Base-by-base conservation (phyloP, 1,140 invertebrate species). In the Panulirus ornatus region DNA sequence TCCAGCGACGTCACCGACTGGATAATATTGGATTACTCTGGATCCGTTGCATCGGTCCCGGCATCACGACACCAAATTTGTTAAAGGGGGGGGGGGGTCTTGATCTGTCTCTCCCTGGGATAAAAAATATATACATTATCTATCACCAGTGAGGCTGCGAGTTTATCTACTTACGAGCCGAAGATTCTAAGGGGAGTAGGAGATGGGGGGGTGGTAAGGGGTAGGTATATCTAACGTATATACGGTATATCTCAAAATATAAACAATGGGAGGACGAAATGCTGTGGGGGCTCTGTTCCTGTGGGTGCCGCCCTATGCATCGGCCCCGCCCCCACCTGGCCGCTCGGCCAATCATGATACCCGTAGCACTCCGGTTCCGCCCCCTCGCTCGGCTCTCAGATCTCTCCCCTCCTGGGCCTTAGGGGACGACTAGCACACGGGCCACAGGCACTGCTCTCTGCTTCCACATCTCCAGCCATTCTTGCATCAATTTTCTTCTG, bases 291-390 rank as follows among this genome's bases (percentile, higher is more conserved):
- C 14, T 79, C 36, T 36, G 75, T 78, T 78, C 75, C 75, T 44
- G 75, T 81, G 78, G 79, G 79, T 51, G 79, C 79, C 47, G 51
- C 44, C 79, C 44, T n/a, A 22, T 34, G 34, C 27, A 58, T 19
- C 44, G 34, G 44, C 84, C 84, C 71, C 71, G 84, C 84, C 84
- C 71, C 84, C 54, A 86, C 84, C 84, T 86, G 84, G 30, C 84
- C 47, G 84, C 71, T 42, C 73, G 63, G 51, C 84, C 84, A 86
- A 86, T 86, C 84, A 86, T 58, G 47, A 58, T 76, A 58, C 71
- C 66, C 36, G 71, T 86, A 54, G 44, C 75, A 44, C 47, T 63
- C 38, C n/a, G 36, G 71, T 40, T 42, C 84, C 73, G 71, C 73
- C 84, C 73, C 30, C 73, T 78, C 34, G 34, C 47, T 78, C 58